Evolutionary conservation across 2,113 vertebrate genomes (phyloP).

Genomic region (Sinocyclocheilus maitianheensis): DNA sequence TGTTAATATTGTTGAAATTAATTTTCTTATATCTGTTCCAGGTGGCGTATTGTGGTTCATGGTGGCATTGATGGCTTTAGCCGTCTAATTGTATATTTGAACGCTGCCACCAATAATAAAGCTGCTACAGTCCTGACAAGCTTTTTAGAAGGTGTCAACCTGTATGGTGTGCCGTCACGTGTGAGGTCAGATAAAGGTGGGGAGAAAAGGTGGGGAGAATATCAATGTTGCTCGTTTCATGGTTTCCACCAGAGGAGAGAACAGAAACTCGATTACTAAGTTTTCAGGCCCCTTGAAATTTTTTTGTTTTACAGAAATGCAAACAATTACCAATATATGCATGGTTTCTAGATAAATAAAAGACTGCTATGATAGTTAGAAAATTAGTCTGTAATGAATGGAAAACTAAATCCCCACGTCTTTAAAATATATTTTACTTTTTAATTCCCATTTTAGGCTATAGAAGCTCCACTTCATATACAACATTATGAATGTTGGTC

Average conservation of each 20-base stretch:
- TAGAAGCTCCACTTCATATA: neutral
- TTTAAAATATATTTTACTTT: no score
- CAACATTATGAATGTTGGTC: neutral
- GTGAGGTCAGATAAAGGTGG: conserved; percentile 32
- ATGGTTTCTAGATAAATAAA: no score
- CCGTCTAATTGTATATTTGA: conserved; percentile 39
- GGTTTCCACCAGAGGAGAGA: conserved; percentile 4
- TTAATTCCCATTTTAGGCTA: neutral
- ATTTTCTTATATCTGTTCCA: neutral
- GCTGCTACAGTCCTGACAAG: conserved; percentile 33
- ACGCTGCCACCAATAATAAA: conserved; percentile 34
- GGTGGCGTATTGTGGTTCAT: conserved; percentile 44
- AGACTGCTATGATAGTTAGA: no score
- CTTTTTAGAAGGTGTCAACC: conserved; percentile 32
- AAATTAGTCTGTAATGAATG: no score
- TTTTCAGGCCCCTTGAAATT: neutral
- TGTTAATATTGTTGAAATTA: no score
- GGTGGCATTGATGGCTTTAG: conserved; percentile 47
- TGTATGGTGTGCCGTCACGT: conserved; percentile 12
- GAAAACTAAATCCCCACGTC: no score
- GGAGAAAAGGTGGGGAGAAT: conserved; percentile 34
- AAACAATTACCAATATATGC: neutral
- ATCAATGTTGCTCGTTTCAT: neutral
- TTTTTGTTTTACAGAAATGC: neutral
- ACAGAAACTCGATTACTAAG: neutral